phyloP scores from a whole-genome alignment of 2,113 vertebrate species.

The Siniperca knerii region DNA sequence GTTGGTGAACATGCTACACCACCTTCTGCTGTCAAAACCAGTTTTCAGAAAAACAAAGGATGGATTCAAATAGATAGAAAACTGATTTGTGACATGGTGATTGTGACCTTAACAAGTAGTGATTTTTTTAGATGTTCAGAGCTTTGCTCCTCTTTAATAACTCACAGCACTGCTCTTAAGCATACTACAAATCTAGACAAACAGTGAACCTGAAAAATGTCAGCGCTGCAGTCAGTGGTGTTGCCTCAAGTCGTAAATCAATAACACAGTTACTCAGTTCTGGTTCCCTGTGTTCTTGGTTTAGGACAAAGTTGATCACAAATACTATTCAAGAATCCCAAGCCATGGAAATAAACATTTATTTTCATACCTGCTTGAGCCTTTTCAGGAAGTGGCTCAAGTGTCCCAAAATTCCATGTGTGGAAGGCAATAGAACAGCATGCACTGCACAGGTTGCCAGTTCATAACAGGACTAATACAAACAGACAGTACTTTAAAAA shows the following conservation, averaged over 20 bases:
- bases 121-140: not conserved
- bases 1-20: constrained; percentile 1
- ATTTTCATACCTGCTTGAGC: too few relatives aligned
- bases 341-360: not conserved
- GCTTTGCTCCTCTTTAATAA: not conserved
- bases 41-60: not conserved
- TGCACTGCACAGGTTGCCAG: not conserved
- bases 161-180: not conserved
- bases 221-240: not conserved
- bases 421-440: not conserved
- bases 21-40: not conserved
- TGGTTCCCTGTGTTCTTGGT: not conserved
- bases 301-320: not conserved
- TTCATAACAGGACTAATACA: not conserved
- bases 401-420: not conserved
- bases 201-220: constrained; percentile 3
- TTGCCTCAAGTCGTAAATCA: not conserved
- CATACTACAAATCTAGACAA: not conserved
- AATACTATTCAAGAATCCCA: constrained; percentile 2
- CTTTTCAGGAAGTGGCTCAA: not conserved
- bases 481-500: not conserved
- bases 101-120: not conserved
- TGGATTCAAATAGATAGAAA: not conserved
- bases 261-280: not conserved
- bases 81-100: not conserved